Conservation (phyloP, 2,797 vertebrate species). For the Dendrocincla tyrannina region DNA sequence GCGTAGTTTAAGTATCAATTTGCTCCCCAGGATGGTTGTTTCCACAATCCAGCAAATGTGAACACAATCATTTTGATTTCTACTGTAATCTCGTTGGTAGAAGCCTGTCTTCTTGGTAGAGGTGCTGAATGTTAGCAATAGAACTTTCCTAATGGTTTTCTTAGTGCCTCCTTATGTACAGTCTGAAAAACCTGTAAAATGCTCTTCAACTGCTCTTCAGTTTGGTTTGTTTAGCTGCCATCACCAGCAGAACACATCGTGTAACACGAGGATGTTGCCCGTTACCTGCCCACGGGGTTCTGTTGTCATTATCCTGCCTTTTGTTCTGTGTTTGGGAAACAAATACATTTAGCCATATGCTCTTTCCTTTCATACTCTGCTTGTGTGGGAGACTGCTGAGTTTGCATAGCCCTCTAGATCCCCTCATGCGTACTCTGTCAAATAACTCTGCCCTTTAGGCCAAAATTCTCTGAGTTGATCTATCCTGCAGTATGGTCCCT, state of each 20-base stretch:
- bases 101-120: slow-evolving; percentile 64
- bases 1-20: slow-evolving; percentile 43
- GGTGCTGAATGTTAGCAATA: slow-evolving; percentile 71
- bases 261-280: background rate
- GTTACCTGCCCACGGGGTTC: background rate
- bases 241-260: background rate
- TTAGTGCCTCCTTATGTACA: slow-evolving; percentile 63
- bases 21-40: slow-evolving; percentile 48
- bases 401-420: background rate
- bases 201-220: slow-evolving; percentile 69
- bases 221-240: slow-evolving; percentile 6
- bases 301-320: background rate
- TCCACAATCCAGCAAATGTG: slow-evolving; percentile 46
- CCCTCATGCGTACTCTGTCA: background rate
- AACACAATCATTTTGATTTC: slow-evolving; percentile 57
- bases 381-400: background rate
- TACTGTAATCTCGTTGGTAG: slow-evolving; percentile 51
- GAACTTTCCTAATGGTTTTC: slow-evolving; percentile 45
- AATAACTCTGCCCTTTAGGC: background rate
- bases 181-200: slow-evolving; percentile 20
- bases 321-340: background rate
- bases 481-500: background rate
- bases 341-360: background rate
- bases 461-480: background rate
- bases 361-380: background rate